Evolutionary conservation across 1,140 invertebrate genomes (phyloP).

Genomic region (Matsumurasca onukii): DNA sequence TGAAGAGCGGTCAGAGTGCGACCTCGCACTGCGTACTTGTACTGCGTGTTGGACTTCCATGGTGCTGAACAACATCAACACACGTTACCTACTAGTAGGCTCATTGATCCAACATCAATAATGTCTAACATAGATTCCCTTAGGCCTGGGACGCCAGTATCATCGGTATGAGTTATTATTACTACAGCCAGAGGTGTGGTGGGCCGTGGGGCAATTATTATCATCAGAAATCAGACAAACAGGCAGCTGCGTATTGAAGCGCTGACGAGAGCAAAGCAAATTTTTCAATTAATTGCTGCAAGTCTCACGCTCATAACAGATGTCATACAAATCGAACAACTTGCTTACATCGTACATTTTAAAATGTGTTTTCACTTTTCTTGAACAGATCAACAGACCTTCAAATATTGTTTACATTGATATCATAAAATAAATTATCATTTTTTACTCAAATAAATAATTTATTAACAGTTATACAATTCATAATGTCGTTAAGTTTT

Average conservation of each 20-base stretch:
- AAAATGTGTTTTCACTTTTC: too few species aligned
- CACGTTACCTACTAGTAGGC: background rate
- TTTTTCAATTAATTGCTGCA: too few species aligned
- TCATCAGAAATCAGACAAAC: background rate
- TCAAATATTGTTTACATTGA: too few species aligned
- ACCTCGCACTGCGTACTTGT: conserved; percentile 59
- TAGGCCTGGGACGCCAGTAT: background rate
- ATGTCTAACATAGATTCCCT: background rate
- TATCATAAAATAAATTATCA: too few species aligned
- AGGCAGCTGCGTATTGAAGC: too few species aligned
- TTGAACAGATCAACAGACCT: too few species aligned
- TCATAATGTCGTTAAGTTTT: too few species aligned
- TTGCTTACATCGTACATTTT: too few species aligned
- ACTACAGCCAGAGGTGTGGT: background rate
- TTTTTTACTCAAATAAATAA: too few species aligned
- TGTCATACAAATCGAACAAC: too few species aligned
- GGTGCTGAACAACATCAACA: conserved; percentile 39
- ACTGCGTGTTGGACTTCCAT: conserved; percentile 58
- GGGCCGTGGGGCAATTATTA: background rate
- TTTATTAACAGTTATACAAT: too few species aligned
- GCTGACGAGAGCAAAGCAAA: background rate
- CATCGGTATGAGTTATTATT: background rate
- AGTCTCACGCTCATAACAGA: too few species aligned
- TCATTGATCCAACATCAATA: background rate
- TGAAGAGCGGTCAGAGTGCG: conserved; percentile 57